Conservation (phyloP, 2,888 invertebrate genomes). For the Polydrusus tereticollis region DNA sequence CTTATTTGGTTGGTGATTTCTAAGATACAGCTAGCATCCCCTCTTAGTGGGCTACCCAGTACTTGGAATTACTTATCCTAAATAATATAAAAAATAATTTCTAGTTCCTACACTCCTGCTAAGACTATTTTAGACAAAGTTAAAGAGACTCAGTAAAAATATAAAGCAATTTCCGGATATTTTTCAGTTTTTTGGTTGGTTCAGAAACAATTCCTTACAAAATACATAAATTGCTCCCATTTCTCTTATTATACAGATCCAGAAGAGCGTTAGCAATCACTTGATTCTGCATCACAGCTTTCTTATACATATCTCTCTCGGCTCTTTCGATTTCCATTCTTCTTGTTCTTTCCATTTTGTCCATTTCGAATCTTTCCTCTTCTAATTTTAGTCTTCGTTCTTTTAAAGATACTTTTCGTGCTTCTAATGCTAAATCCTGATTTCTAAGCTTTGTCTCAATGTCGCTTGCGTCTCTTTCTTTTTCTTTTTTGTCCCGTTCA, state of each 20-base stretch:
- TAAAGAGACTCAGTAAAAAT: not conserved
- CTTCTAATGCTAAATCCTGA: constrained; percentile 36
- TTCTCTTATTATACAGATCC: constrained; percentile 33
- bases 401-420: constrained; percentile 35
- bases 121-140: no score
- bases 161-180: not conserved
- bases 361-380: constrained; percentile 38
- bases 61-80: no score
- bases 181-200: no score
- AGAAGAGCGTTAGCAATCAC: constrained; percentile 31
- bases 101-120: no score
- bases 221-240: constrained; percentile 42
- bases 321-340: constrained; percentile 38
- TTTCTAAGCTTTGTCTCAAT: constrained; percentile 38
- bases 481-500: constrained; percentile 38
- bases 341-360: constrained; percentile 32
- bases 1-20: not conserved
- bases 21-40: no score
- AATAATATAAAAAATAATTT: no score
- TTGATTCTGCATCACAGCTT: constrained; percentile 35
- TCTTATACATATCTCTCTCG: constrained; percentile 39
- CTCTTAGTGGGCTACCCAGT: no score
- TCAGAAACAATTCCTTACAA: constrained; percentile 16
- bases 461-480: constrained; percentile 29
- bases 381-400: constrained; percentile 34